Percentiles rank a stretch among this genome's conserved stretches.
Conservation (phyloP, 2,113 vertebrate genomes). For the Hypocryptadius cinnamomeus region DNA sequence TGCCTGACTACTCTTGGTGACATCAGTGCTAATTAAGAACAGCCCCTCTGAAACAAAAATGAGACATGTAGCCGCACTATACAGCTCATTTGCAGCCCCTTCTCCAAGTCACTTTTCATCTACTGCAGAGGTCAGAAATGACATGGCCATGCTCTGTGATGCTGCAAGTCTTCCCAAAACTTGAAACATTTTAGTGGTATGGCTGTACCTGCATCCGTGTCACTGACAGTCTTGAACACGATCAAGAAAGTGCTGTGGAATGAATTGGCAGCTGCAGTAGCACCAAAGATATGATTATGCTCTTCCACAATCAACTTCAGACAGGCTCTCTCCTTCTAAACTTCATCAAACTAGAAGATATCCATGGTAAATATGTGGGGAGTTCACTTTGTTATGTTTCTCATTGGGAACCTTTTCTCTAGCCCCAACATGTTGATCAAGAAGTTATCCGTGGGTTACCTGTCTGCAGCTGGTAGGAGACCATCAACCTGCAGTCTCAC, state of each 20-base stretch:
- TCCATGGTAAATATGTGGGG: not conserved
- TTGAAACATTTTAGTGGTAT: not conserved
- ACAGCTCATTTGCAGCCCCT: not conserved
- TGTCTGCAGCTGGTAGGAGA: not conserved
- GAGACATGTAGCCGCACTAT: not conserved
- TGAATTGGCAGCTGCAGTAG: not conserved
- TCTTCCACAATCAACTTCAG: not conserved
- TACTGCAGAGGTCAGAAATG: not conserved
- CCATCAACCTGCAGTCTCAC: not conserved
- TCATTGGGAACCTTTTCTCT: not conserved
- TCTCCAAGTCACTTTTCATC: not conserved
- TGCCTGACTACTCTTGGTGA: not conserved
- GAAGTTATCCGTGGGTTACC: not conserved
- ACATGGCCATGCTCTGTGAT: not conserved
- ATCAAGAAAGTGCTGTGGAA: not conserved
- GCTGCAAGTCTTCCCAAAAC: not conserved
- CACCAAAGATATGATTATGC: not conserved
- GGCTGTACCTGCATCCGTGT: accelerated
- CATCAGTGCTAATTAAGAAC: not conserved
- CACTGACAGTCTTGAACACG: not conserved
- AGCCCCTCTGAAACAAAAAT: not conserved
- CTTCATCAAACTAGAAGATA: not conserved
- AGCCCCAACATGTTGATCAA: not conserved
- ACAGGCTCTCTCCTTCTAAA: not conserved
- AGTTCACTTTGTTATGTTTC: not conserved